These are phyloP conservation scores for Cromileptes altivelis DNA, from an alignment of 2,113 vertebrate species.

Conservation along the genomic window DNA sequence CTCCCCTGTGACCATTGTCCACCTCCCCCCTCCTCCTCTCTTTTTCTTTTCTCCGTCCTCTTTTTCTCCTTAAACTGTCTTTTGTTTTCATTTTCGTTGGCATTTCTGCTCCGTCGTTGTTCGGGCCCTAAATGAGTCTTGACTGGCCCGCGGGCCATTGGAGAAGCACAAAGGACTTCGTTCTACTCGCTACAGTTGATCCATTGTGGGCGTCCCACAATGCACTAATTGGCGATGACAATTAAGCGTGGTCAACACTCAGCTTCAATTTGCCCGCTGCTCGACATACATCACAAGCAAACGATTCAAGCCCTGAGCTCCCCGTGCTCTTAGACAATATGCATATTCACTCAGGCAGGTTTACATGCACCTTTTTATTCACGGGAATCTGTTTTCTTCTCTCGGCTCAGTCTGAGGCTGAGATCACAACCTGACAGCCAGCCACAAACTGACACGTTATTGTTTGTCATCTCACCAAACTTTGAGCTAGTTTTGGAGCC, in stretches of 20 bases:
- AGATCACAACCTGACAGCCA: conserved; percentile 38
- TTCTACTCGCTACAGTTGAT: conserved; percentile 91
- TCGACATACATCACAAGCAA: conserved; percentile 79
- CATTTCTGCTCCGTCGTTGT: conserved; percentile 91
- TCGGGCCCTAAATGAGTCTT: conserved; percentile 94
- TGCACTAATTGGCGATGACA: conserved; percentile 97
- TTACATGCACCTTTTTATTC: conserved; percentile 57
- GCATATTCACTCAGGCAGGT: conserved; percentile 50
- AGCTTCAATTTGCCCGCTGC: conserved; percentile 87
- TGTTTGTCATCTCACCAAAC: conserved; percentile 1
- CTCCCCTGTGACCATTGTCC: conserved; percentile 82
- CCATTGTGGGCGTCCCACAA: conserved; percentile 93
- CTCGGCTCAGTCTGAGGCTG: conserved; percentile 12
- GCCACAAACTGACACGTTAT: conserved; percentile 23
- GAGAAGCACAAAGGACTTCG: conserved; percentile 92
- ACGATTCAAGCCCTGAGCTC: conserved; percentile 40
- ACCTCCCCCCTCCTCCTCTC: conserved; percentile 50
- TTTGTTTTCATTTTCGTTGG: conserved; percentile 90
- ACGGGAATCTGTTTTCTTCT: not conserved
- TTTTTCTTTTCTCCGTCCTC: conserved; percentile 52
- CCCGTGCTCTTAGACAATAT: conserved; percentile 20
- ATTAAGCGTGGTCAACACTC: conserved; percentile 87
- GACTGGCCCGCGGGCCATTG: conserved; percentile 95
- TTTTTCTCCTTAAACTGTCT: conserved; percentile 81
- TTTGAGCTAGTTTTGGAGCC: conserved; percentile 14